These are phyloP conservation scores for Akabosia matsudoensis DNA, from an alignment of 1,140 invertebrate genomes.

Conservation along the genomic window DNA sequence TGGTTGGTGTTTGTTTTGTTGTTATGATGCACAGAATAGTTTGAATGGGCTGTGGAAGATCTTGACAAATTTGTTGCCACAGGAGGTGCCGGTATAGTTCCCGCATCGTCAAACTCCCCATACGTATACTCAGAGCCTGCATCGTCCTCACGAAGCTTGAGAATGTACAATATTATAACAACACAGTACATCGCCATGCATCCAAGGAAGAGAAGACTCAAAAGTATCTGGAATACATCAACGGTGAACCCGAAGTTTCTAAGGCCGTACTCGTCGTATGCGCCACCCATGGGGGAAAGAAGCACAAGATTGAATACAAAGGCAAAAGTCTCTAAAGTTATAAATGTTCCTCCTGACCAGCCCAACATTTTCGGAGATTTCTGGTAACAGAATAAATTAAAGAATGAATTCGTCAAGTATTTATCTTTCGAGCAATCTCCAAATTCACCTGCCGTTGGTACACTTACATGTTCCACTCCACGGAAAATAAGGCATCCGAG, in stretches of 20 bases:
- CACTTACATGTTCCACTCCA: conserved; percentile 25
- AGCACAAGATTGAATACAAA: conserved; percentile 35
- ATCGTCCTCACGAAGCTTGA: conserved; percentile 28
- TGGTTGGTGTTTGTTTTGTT: background rate
- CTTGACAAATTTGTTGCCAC: conserved; percentile 6
- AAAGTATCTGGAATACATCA: conserved; percentile 27
- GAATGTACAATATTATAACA: conserved; percentile 36
- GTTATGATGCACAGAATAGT: background rate
- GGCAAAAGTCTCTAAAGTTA: conserved; percentile 30
- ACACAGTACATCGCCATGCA: conserved; percentile 34
- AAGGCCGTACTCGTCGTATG: conserved; percentile 36
- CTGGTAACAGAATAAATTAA: background rate
- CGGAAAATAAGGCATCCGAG: conserved; percentile 34
- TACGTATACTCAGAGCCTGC: conserved; percentile 23
- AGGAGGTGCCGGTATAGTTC: background rate
- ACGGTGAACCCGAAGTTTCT: conserved; percentile 34
- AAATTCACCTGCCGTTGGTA: background rate
- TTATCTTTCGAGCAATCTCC: no score
- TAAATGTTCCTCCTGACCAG: conserved; percentile 34
- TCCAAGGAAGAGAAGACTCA: conserved; percentile 29
- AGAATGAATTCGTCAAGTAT: no score
- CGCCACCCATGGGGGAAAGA: conserved; percentile 31
- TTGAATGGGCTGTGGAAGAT: background rate
- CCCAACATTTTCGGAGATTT: conserved; percentile 35
- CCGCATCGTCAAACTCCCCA: conserved; percentile 27